Base-by-base conservation (phyloP, 1,140 invertebrate genomes). In the Bombus affinis region DNA sequence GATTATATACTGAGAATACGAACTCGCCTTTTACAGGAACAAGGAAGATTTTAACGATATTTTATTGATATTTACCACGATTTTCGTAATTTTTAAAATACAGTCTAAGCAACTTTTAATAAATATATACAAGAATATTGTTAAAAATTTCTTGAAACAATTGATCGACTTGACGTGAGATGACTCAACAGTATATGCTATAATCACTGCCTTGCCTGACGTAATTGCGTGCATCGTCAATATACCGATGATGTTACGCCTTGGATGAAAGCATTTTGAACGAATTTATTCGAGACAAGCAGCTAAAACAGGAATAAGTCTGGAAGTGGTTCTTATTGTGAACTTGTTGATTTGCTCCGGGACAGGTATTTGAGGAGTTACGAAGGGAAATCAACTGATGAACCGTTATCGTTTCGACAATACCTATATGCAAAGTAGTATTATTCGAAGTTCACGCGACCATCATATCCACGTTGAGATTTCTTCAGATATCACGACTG, bases 131-230 rank as follows among this genome's bases (percentile, higher is more conserved):
- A 1, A 53, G 47, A 53, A 53, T 22, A 53, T 53, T 15, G n/a
- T 35, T 13, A 44, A 66, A 62, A 5, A 66, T 47, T 44, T 18
- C 32, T 32, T 25, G 35, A 4, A 44, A 66, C 32, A 32, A 83
- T 76, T 57, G 53, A 76, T 32, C 32, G 37, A 80, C n/a, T 72
- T 72, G 22, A 72, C 57, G 68, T 59, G 35, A 86, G n/a, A 75
- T 82, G 79, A 75, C 72, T 72, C 62, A 82, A 73, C 62, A 62
- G 79, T 72, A 86, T 72, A 82, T 86, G 89, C 89, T 90, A 90
- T 90, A 75, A 90, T 88, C 89, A 90, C 89, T 90, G 89, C 89
- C 89, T 90, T 90, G 89, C 78, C 83, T 90, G 75, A 71, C 77
- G 68, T 85, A 79, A 90, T 83, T 80, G 82, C 85, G 66, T 83